Base-by-base conservation (phyloP, 2,113 vertebrate genomes). In the Calidris pugnax region DNA sequence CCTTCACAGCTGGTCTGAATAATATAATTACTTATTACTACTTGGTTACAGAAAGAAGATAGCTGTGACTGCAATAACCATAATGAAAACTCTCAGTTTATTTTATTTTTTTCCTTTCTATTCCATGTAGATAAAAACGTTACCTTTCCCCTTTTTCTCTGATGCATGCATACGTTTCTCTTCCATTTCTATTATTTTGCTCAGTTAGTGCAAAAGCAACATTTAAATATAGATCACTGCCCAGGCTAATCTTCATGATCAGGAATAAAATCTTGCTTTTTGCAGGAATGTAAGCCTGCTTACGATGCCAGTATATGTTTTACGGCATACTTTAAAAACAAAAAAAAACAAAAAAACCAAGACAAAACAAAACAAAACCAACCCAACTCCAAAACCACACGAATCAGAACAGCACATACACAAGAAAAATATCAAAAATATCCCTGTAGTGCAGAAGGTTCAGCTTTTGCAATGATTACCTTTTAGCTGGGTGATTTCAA, bases 291-390 rank as follows among this genome's bases (percentile, higher is more conserved):
- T 14, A 7, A 62, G 8, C 2, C 2, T 82, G 8, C 9, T 76
- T 14, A 12, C 68, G 39, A 68, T 72, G 16, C 19, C 19, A 35
- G 17, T 19, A 12, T 56, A 4, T 48, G 28, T 88, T 90, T 92
- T 68, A 69, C 48, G 30, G 11, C 30, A 22, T 51, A 19, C 5
- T 51, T 64, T 60, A 16, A 63, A 69, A 66, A 76, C 13, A 4
- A 33, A 57, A 57, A 3, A 14, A 47, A 79, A 9, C 27, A 35
- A 83, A 13, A 13, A 47, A 79, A 9, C 27, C 33, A 83, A 13
- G 11, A 1, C 13, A 59, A 23, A 9, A 15, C 22, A 14, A 63
- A 64, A 5, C 24, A n/a, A 84, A 50, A 16, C 0, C 8, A 0
- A 2, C 35, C 26, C 37, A 39, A 63, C 21, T 20, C 47, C 47